These are phyloP conservation scores for Murina feae DNA, from an alignment of 2,113 vertebrate genomes.

Conservation along the genomic window DNA sequence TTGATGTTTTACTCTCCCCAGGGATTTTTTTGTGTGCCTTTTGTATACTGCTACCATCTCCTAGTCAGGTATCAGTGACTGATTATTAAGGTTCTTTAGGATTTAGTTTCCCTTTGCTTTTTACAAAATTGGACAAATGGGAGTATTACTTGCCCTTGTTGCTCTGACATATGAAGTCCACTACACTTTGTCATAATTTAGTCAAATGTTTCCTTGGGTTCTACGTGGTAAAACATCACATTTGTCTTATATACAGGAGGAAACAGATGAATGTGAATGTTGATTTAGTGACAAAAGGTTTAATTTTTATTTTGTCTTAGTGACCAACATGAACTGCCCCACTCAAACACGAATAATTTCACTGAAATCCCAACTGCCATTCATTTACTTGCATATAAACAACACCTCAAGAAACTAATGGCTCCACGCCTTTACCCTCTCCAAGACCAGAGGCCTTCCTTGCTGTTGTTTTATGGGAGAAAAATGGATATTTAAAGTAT, in stretches of 20 bases:
- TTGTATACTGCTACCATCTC: neutral
- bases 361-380: conserved; percentile 27
- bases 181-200: neutral
- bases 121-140: neutral
- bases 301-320: neutral
- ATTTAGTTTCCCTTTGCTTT: conserved; percentile 6
- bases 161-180: neutral
- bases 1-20: neutral
- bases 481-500: conserved; percentile 52
- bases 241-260: conserved; percentile 3
- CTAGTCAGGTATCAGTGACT: neutral
- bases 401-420: neutral
- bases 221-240: neutral
- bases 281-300: neutral
- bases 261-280: neutral
- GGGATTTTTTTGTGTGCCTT: neutral
- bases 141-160: neutral
- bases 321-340: neutral
- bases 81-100: neutral
- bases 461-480: conserved; percentile 2
- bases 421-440: neutral
- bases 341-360: conserved; percentile 12
- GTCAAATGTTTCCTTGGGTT: neutral
- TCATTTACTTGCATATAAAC: conserved; percentile 33
- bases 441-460: neutral